phyloP scores from a whole-genome alignment of 2,797 vertebrate species.

The Knipowitschia caucasica region DNA sequence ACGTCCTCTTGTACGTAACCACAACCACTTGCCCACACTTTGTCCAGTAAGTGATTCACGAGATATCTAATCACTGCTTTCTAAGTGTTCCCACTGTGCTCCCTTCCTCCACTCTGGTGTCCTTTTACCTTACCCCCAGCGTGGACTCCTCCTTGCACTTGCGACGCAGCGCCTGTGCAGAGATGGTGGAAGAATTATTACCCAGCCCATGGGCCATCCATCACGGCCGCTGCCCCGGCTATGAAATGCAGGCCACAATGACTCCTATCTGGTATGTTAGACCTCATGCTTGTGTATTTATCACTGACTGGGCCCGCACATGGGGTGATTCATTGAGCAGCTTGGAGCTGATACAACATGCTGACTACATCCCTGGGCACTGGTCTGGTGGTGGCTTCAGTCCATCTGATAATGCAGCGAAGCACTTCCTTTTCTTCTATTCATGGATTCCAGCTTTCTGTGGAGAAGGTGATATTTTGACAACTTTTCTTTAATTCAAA shows the following conservation, averaged over 20 bases:
- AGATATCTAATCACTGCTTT: slow-evolving; percentile 45
- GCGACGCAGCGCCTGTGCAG: slow-evolving; percentile 47
- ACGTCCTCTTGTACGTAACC: no score
- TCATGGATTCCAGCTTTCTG: no score
- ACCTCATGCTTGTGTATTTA: slow-evolving; percentile 76
- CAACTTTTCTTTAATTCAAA: no score
- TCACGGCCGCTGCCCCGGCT: slow-evolving; percentile 64
- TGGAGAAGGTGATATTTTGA: no score
- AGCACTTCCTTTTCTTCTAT: background rate
- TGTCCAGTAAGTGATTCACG: slow-evolving; percentile 23
- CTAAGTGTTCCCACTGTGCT: background rate
- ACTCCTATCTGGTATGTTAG: slow-evolving; percentile 75
- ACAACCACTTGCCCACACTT: background rate
- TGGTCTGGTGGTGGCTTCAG: slow-evolving; percentile 13
- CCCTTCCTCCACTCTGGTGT: background rate
- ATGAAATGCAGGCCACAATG: slow-evolving; percentile 75
- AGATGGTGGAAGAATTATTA: slow-evolving; percentile 73
- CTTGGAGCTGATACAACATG: slow-evolving; percentile 64
- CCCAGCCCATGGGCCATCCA: slow-evolving; percentile 62
- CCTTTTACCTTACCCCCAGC: slow-evolving; percentile 51
- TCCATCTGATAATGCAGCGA: slow-evolving; percentile 40
- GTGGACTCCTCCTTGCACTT: slow-evolving; percentile 42
- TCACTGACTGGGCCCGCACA: slow-evolving; percentile 68
- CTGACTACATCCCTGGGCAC: slow-evolving; percentile 65
- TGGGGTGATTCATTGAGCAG: slow-evolving; percentile 73